Evolutionary conservation across 2,797 vertebrate genomes (phyloP).

Genomic region (Takifugu ocellatus): DNA sequence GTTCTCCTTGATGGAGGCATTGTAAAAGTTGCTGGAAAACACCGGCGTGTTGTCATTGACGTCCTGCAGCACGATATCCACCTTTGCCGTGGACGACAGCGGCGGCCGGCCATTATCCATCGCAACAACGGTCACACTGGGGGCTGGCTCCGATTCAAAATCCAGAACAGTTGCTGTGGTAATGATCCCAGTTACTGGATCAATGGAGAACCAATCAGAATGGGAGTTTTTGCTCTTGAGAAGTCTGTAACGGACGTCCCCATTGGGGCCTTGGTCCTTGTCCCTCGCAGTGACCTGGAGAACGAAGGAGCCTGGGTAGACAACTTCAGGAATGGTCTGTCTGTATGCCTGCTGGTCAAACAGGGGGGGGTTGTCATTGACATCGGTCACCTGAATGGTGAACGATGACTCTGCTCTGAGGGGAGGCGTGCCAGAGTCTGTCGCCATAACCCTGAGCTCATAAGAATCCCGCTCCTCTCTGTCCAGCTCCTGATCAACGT

Average conservation of each 20-base stretch:
- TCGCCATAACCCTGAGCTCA: slow-evolving; percentile 90
- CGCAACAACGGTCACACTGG: slow-evolving; percentile 88
- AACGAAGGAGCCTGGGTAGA: slow-evolving; percentile 93
- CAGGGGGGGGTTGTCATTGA: slow-evolving; percentile 93
- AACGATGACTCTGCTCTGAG: slow-evolving; percentile 94
- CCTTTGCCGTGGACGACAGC: slow-evolving; percentile 85
- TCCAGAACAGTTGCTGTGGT: slow-evolving; percentile 88
- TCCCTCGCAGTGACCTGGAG: slow-evolving; percentile 91
- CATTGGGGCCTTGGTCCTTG: slow-evolving; percentile 94
- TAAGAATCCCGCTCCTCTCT: slow-evolving; percentile 93
- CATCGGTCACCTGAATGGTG: slow-evolving; percentile 90
- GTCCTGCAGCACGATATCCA: slow-evolving; percentile 89
- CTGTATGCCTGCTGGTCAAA: slow-evolving; percentile 91
- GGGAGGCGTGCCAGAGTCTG: slow-evolving; percentile 90
- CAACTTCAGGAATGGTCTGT: slow-evolving; percentile 91
- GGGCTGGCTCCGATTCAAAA: slow-evolving; percentile 87
- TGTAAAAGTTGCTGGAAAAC: slow-evolving; percentile 88
- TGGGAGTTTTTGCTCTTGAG: slow-evolving; percentile 76
- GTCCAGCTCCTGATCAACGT: slow-evolving; percentile 90
- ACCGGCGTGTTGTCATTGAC: slow-evolving; percentile 91
- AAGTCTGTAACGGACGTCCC: slow-evolving; percentile 88
- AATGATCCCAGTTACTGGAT: slow-evolving; percentile 89
- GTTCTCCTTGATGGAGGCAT: slow-evolving; percentile 89
- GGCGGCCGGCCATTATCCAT: slow-evolving; percentile 85
- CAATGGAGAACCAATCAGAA: slow-evolving; percentile 90